Evolutionary conservation across 2,797 vertebrate species (phyloP).

Genomic region (Sebastes trivittatus): DNA sequence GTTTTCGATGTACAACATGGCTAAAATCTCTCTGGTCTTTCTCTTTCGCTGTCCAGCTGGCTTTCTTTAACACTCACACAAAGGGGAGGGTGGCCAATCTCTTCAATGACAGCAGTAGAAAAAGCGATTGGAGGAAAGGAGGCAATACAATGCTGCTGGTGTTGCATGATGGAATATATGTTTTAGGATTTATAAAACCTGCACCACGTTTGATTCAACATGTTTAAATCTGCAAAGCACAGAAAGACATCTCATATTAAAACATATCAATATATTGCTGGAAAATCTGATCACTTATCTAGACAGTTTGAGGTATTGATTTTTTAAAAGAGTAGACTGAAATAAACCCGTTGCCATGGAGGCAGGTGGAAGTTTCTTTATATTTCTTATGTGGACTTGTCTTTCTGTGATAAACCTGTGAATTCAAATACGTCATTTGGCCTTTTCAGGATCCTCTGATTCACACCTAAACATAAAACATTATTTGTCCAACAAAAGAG

Average conservation of each 20-base stretch:
- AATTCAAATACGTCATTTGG: slow-evolving; percentile 6
- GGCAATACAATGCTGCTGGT: neutral
- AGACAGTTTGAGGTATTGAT: slow-evolving; percentile 26
- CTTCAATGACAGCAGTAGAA: slow-evolving; percentile 45
- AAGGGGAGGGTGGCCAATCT: slow-evolving; percentile 39
- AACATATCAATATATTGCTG: neutral
- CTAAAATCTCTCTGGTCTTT: slow-evolving; percentile 22
- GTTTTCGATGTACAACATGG: slow-evolving; percentile 1
- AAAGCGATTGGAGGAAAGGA: slow-evolving; percentile 32
- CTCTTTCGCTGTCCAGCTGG: slow-evolving; percentile 69
- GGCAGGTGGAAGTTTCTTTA: slow-evolving; percentile 18
- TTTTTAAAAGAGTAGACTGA: slow-evolving; percentile 25
- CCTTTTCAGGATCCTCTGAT: neutral
- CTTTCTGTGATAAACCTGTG: neutral
- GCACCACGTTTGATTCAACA: neutral
- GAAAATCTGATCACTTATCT: slow-evolving; percentile 1
- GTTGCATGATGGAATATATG: neutral
- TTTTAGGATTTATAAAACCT: neutral
- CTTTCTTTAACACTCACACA: slow-evolving; percentile 60
- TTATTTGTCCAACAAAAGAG: neutral
- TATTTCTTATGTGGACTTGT: neutral
- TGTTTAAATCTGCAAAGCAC: neutral
- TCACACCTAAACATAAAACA: neutral
- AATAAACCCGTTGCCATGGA: slow-evolving; percentile 63
- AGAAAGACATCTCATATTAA: neutral